phyloP scores from a whole-genome alignment of 2,797 vertebrate genomes.

The Dermochelys coriacea region DNA sequence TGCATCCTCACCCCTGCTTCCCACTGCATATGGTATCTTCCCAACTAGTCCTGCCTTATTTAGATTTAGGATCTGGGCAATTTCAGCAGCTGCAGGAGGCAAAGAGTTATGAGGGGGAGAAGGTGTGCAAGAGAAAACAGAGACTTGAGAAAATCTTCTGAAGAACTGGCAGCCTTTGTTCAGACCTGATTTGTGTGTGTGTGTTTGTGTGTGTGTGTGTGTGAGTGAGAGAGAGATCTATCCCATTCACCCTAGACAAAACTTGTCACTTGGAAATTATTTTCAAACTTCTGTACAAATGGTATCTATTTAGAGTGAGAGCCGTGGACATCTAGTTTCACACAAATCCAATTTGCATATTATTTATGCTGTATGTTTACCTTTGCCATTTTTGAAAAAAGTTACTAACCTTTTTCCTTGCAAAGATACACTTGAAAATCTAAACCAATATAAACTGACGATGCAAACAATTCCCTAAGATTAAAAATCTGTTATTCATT shows the following conservation, averaged over 20 bases:
- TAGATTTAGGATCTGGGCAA: neutral
- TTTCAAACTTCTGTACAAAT: constrained; percentile 36
- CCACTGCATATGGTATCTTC: constrained; percentile 67
- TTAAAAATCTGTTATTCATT: neutral
- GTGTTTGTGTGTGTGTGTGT: neutral
- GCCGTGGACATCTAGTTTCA: constrained; percentile 20
- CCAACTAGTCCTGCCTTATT: constrained; percentile 30
- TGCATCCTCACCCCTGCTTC: constrained; percentile 65
- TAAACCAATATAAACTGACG: neutral
- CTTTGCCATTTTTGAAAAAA: neutral
- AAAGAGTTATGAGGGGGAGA: neutral
- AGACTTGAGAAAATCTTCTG: neutral
- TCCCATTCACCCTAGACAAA: neutral
- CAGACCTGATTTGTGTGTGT: neutral
- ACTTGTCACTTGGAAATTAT: constrained; percentile 42
- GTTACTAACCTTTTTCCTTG: constrained; percentile 3
- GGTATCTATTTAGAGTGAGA: constrained; percentile 3
- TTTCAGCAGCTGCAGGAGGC: neutral
- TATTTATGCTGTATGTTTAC: constrained; percentile 45
- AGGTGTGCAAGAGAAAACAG: neutral
- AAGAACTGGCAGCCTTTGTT: neutral
- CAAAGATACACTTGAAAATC: constrained; percentile 1
- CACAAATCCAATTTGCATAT: constrained; percentile 43
- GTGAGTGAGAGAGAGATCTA: neutral
- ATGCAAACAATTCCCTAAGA: neutral